Evolutionary conservation across 2,888 invertebrate genomes (phyloP).

Genomic region (Tricholauxania praeusta): DNA sequence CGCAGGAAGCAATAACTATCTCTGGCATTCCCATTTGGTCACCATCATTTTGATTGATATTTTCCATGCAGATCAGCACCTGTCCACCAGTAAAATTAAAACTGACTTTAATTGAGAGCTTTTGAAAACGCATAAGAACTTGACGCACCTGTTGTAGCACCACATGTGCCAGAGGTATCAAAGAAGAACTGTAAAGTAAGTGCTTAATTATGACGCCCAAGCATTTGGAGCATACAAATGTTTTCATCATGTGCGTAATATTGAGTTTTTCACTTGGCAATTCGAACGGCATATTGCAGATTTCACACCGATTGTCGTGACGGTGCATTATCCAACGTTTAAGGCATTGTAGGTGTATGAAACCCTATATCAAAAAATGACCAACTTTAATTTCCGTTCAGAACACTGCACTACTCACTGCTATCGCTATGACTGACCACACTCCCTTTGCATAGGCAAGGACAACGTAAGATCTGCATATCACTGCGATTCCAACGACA

Average conservation of each 20-base stretch:
- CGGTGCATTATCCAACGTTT: slow-evolving; percentile 63
- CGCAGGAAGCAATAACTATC: slow-evolving; percentile 55
- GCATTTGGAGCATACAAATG: slow-evolving; percentile 61
- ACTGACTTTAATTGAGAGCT: slow-evolving; percentile 38
- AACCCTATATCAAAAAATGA: slow-evolving; percentile 55
- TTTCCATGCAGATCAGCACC: slow-evolving; percentile 62
- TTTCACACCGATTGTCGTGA: slow-evolving; percentile 60
- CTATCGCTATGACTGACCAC: slow-evolving; percentile 54
- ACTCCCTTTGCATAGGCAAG: slow-evolving; percentile 64
- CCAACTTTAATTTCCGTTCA: not conserved
- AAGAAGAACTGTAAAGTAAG: slow-evolving; percentile 56
- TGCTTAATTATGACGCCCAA: slow-evolving; percentile 61
- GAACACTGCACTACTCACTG: not conserved
- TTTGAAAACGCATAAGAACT: not conserved
- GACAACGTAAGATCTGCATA: slow-evolving; percentile 59
- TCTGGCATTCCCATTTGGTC: slow-evolving; percentile 56
- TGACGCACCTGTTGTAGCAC: slow-evolving; percentile 55
- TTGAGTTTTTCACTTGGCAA: slow-evolving; percentile 56
- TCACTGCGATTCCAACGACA: slow-evolving; percentile 62
- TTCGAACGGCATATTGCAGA: slow-evolving; percentile 57
- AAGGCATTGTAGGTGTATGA: slow-evolving; percentile 61
- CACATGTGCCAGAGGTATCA: slow-evolving; percentile 62
- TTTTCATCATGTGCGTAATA: slow-evolving; percentile 53
- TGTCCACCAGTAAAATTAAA: slow-evolving; percentile 49
- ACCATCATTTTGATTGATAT: slow-evolving; percentile 55